Conservation (phyloP, 2,888 invertebrate genomes). For the Ophioninae sp. region DNA sequence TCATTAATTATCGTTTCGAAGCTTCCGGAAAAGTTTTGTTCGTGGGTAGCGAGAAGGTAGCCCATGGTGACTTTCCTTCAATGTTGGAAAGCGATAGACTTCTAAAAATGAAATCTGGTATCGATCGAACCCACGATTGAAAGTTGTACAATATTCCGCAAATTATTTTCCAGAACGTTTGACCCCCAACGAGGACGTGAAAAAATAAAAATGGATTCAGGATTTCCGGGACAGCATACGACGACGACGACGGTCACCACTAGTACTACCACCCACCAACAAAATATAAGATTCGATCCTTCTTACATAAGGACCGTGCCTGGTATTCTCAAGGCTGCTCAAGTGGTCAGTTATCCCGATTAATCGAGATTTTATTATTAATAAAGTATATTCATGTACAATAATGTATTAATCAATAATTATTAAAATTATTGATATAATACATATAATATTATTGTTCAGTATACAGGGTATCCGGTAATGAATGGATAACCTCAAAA, state of each 20-base stretch:
- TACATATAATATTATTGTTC: too few species aligned
- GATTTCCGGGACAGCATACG: slow-evolving; percentile 89
- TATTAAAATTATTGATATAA: too few species aligned
- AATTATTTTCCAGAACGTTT: slow-evolving; percentile 7
- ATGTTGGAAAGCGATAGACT: background rate
- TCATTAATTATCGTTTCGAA: slow-evolving; percentile 3
- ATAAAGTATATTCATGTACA: background rate
- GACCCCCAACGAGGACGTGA: slow-evolving; percentile 24
- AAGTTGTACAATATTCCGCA: background rate
- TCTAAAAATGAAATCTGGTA: background rate
- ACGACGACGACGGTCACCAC: slow-evolving; percentile 84
- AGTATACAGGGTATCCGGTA: too few species aligned
- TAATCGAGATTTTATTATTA: background rate
- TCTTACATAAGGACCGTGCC: slow-evolving; percentile 87
- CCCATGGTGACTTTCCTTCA: background rate
- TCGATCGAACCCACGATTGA: background rate
- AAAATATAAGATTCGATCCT: slow-evolving; percentile 89
- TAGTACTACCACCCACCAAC: slow-evolving; percentile 86
- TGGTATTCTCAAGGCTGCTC: slow-evolving; percentile 88
- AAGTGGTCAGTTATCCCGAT: slow-evolving; percentile 85
- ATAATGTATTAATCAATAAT: too few species aligned
- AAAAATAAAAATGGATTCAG: slow-evolving; percentile 82
- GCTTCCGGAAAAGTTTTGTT: slow-evolving; percentile 8
- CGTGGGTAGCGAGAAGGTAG: background rate
- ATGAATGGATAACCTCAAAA: too few species aligned